phyloP scores from a whole-genome alignment of 2,888 invertebrate genomes.

The Schizaphis graminum region DNA sequence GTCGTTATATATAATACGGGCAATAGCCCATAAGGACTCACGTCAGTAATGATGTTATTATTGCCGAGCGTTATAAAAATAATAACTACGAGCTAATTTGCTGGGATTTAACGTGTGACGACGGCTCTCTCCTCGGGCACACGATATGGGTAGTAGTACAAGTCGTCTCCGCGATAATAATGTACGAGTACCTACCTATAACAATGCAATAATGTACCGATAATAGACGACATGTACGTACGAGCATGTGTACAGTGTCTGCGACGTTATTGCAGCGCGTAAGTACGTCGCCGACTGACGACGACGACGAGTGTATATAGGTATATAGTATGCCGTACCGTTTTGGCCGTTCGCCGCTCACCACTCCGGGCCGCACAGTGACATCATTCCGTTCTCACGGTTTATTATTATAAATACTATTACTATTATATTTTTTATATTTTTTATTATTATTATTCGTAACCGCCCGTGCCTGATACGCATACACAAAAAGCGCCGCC shows the following conservation, averaged over 20 bases:
- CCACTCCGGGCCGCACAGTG: conserved; percentile 20
- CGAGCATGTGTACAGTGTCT: too few relatives aligned
- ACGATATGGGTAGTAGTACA: not conserved
- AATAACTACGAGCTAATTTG: not conserved
- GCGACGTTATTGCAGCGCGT: not conserved
- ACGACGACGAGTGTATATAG: not conserved
- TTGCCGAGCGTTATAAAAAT: not conserved
- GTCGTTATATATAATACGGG: too few relatives aligned
- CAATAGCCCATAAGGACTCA: not conserved
- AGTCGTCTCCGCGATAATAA: not conserved
- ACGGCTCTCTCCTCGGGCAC: not conserved
- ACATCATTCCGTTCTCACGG: conserved; percentile 65
- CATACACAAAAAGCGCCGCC: conserved; percentile 56
- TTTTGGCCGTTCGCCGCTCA: conserved; percentile 27
- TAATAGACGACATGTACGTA: not conserved
- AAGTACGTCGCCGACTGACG: not conserved
- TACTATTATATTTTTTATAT: conserved; percentile 16
- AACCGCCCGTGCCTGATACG: conserved; percentile 65
- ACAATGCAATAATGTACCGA: not conserved
- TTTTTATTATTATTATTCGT: conserved; percentile 29
- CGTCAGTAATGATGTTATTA: not conserved
- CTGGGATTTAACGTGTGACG: not conserved
- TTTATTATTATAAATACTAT: conserved; percentile 47
- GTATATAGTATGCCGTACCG: not conserved
- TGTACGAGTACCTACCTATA: not conserved